These are phyloP conservation scores for Trimorus sp. DNA, from an alignment of 2,888 invertebrate species.

Conservation along the genomic window DNA sequence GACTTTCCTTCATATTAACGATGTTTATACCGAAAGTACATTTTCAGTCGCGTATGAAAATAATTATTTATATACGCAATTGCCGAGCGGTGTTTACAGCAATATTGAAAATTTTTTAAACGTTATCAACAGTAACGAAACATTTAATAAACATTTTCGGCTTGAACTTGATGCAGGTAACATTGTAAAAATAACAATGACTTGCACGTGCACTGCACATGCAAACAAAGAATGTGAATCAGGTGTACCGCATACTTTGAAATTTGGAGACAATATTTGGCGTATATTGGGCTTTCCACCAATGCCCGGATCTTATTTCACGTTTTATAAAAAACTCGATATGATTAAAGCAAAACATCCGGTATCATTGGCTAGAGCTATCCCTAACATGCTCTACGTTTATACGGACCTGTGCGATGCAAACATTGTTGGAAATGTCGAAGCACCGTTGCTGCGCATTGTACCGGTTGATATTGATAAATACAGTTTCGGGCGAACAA, in stretches of 20 bases:
- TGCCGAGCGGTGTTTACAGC: conserved; percentile 18
- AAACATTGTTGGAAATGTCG: not conserved
- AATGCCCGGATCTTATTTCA: not conserved
- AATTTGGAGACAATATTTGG: not conserved
- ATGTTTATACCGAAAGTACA: conserved; percentile 12
- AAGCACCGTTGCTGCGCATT: conserved; percentile 17
- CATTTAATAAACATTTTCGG: conserved; percentile 63
- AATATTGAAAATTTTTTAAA: conserved; percentile 1
- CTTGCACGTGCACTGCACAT: not conserved
- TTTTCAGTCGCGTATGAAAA: conserved; percentile 8
- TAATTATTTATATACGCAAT: not conserved
- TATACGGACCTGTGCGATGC: conserved; percentile 22
- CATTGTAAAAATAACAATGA: conserved; percentile 9
- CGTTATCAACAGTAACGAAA: not conserved
- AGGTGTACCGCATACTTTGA: not conserved
- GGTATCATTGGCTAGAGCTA: not conserved
- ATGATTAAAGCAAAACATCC: conserved; percentile 7
- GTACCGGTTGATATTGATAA: conserved; percentile 25
- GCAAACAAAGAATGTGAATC: not conserved
- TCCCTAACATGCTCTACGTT: conserved; percentile 19
- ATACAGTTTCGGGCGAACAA: too few relatives aligned
- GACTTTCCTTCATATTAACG: conserved; percentile 6
- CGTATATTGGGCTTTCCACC: not conserved
- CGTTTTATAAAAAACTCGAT: not conserved
- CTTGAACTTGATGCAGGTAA: conserved; percentile 29